Evolutionary conservation across 2,888 invertebrate genomes (phyloP).

Genomic region (Athrips mouffetella): DNA sequence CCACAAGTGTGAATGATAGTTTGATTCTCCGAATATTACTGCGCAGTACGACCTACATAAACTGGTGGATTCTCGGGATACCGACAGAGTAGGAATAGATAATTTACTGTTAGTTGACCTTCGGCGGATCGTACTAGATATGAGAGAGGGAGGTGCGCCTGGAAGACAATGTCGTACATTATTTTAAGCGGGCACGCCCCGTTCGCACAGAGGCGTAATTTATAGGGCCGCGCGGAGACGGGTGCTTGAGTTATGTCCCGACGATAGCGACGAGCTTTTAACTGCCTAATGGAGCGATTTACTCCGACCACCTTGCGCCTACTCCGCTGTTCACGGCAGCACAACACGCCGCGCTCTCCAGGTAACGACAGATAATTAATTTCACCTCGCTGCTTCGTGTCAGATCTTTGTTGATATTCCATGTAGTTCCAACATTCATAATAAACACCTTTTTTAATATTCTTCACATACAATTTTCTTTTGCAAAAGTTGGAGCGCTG

Average conservation of each 20-base stretch:
- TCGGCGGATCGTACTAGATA: slow-evolving; percentile 60
- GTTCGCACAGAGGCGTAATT: slow-evolving; percentile 76
- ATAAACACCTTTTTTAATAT: too few species aligned
- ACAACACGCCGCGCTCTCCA: slow-evolving; percentile 24
- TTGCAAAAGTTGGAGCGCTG: slow-evolving; percentile 17
- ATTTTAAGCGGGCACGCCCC: slow-evolving; percentile 74
- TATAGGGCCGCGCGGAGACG: slow-evolving; percentile 75
- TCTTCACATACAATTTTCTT: slow-evolving; percentile 15
- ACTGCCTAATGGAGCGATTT: slow-evolving; percentile 78
- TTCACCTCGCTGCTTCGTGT: slow-evolving; percentile 18
- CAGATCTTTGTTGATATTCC: slow-evolving; percentile 19
- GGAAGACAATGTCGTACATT: slow-evolving; percentile 77
- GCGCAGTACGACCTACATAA: slow-evolving; percentile 48
- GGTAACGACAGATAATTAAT: slow-evolving; percentile 22
- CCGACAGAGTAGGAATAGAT: slow-evolving; percentile 52
- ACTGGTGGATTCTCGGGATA: slow-evolving; percentile 41
- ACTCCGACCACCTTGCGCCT: slow-evolving; percentile 70
- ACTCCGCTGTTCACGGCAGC: slow-evolving; percentile 56
- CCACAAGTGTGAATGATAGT: slow-evolving; percentile 43
- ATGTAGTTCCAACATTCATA: neutral
- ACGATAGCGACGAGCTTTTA: slow-evolving; percentile 78
- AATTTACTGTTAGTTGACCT: slow-evolving; percentile 64
- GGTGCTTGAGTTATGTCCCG: slow-evolving; percentile 73
- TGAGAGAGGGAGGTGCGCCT: slow-evolving; percentile 60
- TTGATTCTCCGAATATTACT: slow-evolving; percentile 24